Percentiles rank a stretch among this genome's conserved stretches.
Evolutionary conservation across 2,797 vertebrate genomes (phyloP).

Genomic region (Rhinogobio ventralis): DNA sequence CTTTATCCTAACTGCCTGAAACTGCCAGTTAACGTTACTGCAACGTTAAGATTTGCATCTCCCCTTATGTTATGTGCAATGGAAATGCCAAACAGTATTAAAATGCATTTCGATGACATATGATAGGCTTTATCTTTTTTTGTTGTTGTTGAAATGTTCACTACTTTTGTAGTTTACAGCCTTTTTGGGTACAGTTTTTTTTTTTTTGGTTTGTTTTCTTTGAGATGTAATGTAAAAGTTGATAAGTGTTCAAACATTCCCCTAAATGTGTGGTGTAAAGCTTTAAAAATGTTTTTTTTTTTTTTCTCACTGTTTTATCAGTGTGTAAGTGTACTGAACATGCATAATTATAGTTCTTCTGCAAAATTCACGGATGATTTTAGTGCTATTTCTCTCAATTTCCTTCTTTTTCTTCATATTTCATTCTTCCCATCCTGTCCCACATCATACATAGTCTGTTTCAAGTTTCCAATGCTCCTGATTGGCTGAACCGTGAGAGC

Average conservation of each 20-base stretch:
- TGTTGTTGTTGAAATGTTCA: not conserved
- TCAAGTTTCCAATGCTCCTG: constrained; percentile 88
- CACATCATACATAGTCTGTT: constrained; percentile 82
- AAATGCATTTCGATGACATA: constrained; percentile 18
- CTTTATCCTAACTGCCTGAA: constrained; percentile 37
- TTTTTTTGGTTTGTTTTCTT: not conserved
- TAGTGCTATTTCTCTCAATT: constrained; percentile 44
- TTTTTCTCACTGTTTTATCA: not conserved
- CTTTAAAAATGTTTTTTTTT: not conserved
- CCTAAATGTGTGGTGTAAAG: constrained; percentile 17
- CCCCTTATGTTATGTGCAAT: constrained; percentile 53
- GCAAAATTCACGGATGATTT: constrained; percentile 42
- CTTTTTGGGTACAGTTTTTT: not conserved
- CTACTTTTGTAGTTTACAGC: constrained; percentile 5
- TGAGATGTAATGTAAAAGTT: constrained; percentile 17
- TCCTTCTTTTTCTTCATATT: constrained; percentile 49
- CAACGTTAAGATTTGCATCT: constrained; percentile 7
- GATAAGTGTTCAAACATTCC: not conserved
- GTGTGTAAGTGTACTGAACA: constrained; percentile 2
- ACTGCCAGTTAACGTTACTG: constrained; percentile 13
- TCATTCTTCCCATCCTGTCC: constrained; percentile 62
- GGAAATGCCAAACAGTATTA: constrained; percentile 69
- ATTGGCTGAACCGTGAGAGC: constrained; percentile 86
- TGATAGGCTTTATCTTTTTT: constrained; percentile 19
- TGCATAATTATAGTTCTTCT: constrained; percentile 19